Evolutionary conservation across 23 tunicate genomes (phyloP).

Genomic region (Corella eumyota): DNA sequence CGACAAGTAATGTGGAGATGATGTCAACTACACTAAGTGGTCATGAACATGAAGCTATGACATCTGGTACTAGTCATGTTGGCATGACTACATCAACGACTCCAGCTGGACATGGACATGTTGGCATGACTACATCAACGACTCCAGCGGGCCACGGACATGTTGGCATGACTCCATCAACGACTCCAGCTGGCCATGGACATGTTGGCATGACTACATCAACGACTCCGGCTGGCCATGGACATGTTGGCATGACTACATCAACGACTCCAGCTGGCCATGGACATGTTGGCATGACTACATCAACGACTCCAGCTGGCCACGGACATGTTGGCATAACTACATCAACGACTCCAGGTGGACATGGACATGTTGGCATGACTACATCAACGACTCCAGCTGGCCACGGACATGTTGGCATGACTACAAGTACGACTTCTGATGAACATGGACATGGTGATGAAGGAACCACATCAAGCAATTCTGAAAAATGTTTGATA

Average conservation of each 20-base stretch:
- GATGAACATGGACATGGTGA: not conserved
- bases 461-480: not conserved
- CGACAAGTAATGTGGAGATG: not conserved
- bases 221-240: no score
- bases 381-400: constrained; percentile 1
- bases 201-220: no score
- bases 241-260: no score
- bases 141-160: constrained; percentile 1
- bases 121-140: not conserved
- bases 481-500: not conserved
- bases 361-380: not conserved
- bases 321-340: not conserved
- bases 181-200: constrained; percentile 1
- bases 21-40: not conserved
- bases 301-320: not conserved
- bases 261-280: constrained; percentile 1
- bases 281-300: not conserved
- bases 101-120: not conserved
- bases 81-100: constrained; percentile 1
- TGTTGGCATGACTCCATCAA: not conserved
- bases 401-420: not conserved
- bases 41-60: not conserved
- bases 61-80: not conserved
- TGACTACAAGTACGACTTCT: not conserved
- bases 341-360: not conserved